A percentile compares a stretch with the other conserved stretches of the same genome.
Evolutionary conservation across 2,797 vertebrate species (phyloP).

Genomic region (Tenualosa thibaudeaui): DNA sequence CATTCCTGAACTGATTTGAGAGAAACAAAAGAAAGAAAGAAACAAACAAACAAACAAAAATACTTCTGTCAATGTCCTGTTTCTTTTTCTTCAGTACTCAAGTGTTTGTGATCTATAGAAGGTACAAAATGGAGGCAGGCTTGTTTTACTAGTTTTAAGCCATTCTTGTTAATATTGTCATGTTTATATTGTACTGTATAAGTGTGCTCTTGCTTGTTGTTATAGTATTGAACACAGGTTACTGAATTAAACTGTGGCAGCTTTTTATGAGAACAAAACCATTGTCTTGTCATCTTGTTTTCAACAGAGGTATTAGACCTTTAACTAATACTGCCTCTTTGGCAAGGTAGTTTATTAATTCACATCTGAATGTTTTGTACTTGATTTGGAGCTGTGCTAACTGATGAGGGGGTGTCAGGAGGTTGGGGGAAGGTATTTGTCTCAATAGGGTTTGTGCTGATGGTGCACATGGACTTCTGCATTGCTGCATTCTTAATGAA

Average conservation of each 20-base stretch:
- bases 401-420: not conserved
- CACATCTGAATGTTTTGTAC: not conserved
- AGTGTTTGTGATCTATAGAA: conserved; percentile 18
- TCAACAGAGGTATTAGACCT: not conserved
- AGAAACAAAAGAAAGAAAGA: not conserved
- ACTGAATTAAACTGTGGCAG: conserved; percentile 36
- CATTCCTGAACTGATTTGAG: conserved; percentile 22
- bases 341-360: not conserved
- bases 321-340: conserved; percentile 16
- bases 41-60: not conserved
- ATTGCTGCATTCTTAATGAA: conserved; percentile 45
- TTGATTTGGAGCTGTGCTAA: not conserved
- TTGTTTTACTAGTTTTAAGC: conserved; percentile 38
- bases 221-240: conserved; percentile 34
- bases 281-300: conserved; percentile 12
- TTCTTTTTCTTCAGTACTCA: conserved; percentile 7
- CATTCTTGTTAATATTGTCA: conserved; percentile 19
- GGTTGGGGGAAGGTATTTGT: conserved; percentile 1
- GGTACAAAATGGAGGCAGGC: conserved; percentile 30
- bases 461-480: conserved; percentile 44
- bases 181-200: conserved; percentile 32
- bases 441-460: conserved; percentile 33
- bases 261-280: conserved; percentile 38
- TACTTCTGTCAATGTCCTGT: conserved; percentile 7
- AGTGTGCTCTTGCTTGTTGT: conserved; percentile 34